Percentiles rank a stretch among this genome's conserved stretches.
Evolutionary conservation across 1,140 invertebrate genomes (phyloP).

Genomic region (Ceratitis capitata): DNA sequence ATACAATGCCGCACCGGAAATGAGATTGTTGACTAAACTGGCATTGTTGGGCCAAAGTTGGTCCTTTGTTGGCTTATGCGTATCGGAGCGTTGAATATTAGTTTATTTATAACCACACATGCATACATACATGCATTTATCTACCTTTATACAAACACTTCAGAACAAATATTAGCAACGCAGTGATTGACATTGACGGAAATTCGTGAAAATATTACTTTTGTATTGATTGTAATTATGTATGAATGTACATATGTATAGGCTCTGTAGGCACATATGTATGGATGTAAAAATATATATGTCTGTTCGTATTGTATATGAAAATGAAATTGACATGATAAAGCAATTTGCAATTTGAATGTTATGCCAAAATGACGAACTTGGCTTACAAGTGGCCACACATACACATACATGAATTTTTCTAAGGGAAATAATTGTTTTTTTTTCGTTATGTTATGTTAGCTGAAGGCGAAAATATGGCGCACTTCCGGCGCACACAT

Average conservation of each 20-base stretch:
- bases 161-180: background rate
- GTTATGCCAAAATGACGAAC: constrained; percentile 2
- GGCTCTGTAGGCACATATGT: too few species aligned
- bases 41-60: background rate
- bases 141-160: background rate
- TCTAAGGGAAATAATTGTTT: background rate
- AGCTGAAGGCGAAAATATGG: background rate
- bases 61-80: background rate
- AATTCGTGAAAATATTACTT: constrained; percentile 30
- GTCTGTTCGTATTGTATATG: too few species aligned
- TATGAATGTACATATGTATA: background rate
- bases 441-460: background rate
- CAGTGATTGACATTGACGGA: constrained; percentile 33
- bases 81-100: background rate
- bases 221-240: background rate
- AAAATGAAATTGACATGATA: constrained; percentile 36
- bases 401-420: too few species aligned
- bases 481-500: background rate
- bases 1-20: background rate
- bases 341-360: constrained; percentile 29
- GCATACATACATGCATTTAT: too few species aligned
- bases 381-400: too few species aligned
- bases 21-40: constrained; percentile 28
- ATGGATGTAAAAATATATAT: too few species aligned
- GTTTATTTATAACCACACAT: background rate